A percentile compares a stretch with the other conserved stretches of the same genome.
phyloP scores from a whole-genome alignment of 2,113 vertebrate genomes.

The Amphiprion ocellaris region DNA sequence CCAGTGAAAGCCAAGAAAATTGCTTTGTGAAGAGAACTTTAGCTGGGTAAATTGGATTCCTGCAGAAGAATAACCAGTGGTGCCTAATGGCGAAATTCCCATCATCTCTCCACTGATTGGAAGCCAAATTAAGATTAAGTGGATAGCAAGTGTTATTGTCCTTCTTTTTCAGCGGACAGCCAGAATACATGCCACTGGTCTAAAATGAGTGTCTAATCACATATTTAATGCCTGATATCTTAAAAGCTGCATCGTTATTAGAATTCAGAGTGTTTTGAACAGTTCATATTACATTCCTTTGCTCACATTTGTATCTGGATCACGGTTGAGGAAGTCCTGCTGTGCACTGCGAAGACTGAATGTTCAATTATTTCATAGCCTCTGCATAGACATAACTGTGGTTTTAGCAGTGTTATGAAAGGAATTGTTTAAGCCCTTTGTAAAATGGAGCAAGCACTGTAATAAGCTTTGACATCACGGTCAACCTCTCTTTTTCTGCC shows the following conservation, averaged over 20 bases:
- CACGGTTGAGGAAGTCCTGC: neutral
- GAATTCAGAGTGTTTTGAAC: conserved; percentile 23
- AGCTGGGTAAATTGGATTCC: neutral
- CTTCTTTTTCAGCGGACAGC: neutral
- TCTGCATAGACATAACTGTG: neutral
- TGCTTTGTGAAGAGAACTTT: neutral
- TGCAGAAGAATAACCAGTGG: neutral
- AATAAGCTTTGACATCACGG: neutral
- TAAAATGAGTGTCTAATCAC: conserved; percentile 4
- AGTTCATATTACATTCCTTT: conserved; percentile 16
- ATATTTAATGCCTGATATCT: conserved; percentile 17
- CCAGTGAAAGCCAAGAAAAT: neutral
- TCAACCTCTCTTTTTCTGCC: neutral
- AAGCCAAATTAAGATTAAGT: neutral
- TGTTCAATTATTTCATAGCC: conserved; percentile 6
- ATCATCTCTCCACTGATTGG: neutral
- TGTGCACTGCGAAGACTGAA: neutral
- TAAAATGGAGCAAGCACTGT: neutral
- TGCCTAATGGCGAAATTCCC: conserved; percentile 1
- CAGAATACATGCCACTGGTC: neutral
- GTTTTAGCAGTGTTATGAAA: conserved; percentile 1
- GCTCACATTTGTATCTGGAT: conserved; percentile 1
- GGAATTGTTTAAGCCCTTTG: neutral
- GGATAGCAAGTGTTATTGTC: neutral
- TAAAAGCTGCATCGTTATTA: neutral